Conservation (phyloP, 2,113 vertebrate genomes). For the Chelonoidis abingdonii region DNA sequence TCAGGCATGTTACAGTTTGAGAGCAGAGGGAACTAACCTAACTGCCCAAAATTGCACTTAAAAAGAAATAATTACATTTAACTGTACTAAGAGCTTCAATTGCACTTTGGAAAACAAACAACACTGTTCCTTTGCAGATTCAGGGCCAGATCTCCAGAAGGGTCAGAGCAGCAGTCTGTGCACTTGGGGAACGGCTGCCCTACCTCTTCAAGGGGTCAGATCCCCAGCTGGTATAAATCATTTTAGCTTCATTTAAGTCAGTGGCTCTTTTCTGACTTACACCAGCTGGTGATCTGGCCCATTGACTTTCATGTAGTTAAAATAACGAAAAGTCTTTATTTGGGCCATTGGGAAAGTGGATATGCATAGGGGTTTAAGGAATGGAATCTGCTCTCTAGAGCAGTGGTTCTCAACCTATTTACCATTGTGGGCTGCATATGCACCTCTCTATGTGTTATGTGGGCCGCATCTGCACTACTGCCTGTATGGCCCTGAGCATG, state of each 20-base stretch:
- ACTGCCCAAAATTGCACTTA: not conserved
- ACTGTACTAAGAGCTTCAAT: not conserved
- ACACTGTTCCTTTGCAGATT: not conserved
- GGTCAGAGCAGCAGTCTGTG: not conserved
- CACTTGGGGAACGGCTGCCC: not conserved
- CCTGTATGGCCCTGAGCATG: too few species aligned
- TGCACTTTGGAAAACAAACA: not conserved
- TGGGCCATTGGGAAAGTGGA: not conserved
- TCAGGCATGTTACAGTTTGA: not conserved
- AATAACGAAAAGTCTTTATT: not conserved
- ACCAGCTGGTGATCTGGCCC: not conserved
- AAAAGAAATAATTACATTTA: not conserved
- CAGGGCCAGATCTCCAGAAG: not conserved
- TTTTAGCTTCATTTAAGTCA: not conserved
- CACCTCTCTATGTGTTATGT: too few species aligned
- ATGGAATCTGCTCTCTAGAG: not conserved
- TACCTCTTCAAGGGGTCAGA: not conserved
- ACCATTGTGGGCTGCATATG: too few species aligned
- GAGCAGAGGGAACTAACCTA: not conserved
- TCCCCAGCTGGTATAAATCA: not conserved
- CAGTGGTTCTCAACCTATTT: too few species aligned
- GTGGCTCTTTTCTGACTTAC: not conserved
- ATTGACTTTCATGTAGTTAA: not conserved
- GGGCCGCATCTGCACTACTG: too few species aligned
- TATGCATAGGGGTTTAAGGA: not conserved